Evolutionary conservation across 2,113 vertebrate species (phyloP), one percentile per base, ranked within the genome.

Genomic region (Phrynosoma blainvillii): DNA sequence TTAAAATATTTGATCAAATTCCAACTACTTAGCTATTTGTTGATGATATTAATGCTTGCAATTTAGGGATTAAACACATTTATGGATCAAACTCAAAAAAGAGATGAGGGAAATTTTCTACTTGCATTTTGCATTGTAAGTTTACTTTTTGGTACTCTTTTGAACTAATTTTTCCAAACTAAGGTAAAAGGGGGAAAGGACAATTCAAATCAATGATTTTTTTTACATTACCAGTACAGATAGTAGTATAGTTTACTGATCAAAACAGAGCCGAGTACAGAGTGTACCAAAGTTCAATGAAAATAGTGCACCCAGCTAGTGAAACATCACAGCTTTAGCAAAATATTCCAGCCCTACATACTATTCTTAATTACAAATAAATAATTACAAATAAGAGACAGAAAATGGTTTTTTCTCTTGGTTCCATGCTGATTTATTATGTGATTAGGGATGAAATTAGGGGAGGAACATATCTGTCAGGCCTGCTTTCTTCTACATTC

Each of bases 181-280:
- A 76, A 54, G 88, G 87, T 54, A 89, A 89, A 82, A 86, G 32
- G 73, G 10, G 7, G 56, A 74, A 74, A 74, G n/a, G n/a, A 21
- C 6, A 40, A 36, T 84, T 66, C 59, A 42, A 82, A 18, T 25
- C 59, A 14, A 27, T 40, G 0, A 80, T 40, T 8, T 23, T 40
- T 65, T 40, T 40, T 70, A 10, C 27, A 71, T 30, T 9, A 27
- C 68, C 25, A 27, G 54, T 20, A 23, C 8, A 21, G 21, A 66
- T 12, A 40, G 25, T 40, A 2, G 10, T 62, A 42, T 42, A 84
- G 36, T 5, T 36, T 85, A 23, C 56, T 52, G 74, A n/a, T n/a
- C n/a, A 65, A 21, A 77, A 23, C 2, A 7, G 9, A 20, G 27
- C 27, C 21, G 25, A n/a, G 27, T 59, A 7, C 47, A 42, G 25